phyloP scores from a whole-genome alignment of 2,113 vertebrate genomes.

The Psammodynastes pulverulentus region DNA sequence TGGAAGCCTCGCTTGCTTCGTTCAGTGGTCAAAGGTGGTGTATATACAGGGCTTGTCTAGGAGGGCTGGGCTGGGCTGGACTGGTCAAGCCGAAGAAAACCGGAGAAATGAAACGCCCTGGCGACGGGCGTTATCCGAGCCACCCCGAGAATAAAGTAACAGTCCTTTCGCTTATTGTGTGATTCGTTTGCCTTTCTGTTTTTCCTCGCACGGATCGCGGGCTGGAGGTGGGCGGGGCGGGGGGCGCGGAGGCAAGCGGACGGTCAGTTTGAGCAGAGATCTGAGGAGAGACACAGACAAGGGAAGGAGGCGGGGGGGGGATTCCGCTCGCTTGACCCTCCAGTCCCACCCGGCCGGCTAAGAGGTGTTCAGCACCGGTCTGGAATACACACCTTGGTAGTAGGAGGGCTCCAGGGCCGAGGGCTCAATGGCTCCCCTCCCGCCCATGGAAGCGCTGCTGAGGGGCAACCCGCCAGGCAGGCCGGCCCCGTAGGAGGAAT shows the following conservation, averaged over 20 bases:
- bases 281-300: neutral
- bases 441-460: slow-evolving; percentile 75
- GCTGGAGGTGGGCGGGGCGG: slow-evolving; percentile 30
- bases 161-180: slow-evolving; percentile 69
- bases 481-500: slow-evolving; percentile 83
- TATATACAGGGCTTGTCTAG: neutral
- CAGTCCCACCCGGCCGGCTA: slow-evolving; percentile 67
- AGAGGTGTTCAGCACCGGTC: slow-evolving; percentile 95
- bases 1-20: slow-evolving; percentile 56
- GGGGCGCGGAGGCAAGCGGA: neutral
- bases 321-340: neutral
- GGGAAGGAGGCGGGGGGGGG: accelerated
- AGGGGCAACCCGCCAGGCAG: slow-evolving; percentile 79
- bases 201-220: slow-evolving; percentile 71
- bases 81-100: slow-evolving; percentile 52
- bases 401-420: slow-evolving; percentile 92
- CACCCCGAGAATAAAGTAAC: slow-evolving; percentile 74
- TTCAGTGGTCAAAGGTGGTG: slow-evolving; percentile 14
- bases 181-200: neutral
- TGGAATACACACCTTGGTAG: slow-evolving; percentile 97
- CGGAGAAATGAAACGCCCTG: slow-evolving; percentile 63
- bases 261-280: slow-evolving; percentile 28
- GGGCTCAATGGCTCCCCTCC: slow-evolving; percentile 84
- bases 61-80: slow-evolving; percentile 32
- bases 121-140: slow-evolving; percentile 63